A percentile compares a stretch with the other conserved stretches of the same genome.
Conservation (phyloP, 1,140 invertebrate genomes). For the Diorhabda elongata region DNA sequence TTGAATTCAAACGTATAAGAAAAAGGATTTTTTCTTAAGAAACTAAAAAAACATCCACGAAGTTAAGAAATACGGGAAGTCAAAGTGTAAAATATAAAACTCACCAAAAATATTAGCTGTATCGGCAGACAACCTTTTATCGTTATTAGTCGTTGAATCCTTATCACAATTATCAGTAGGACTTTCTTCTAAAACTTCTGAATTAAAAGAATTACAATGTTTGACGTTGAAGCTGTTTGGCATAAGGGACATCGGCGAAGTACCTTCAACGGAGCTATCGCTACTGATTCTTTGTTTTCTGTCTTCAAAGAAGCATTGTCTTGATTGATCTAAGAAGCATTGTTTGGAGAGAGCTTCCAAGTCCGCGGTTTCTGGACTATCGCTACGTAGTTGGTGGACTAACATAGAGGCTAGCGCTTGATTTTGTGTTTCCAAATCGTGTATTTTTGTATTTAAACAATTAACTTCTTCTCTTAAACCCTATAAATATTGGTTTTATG, state of each 20-base stretch:
- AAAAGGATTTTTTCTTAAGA: no score
- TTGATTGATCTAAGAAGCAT: neutral
- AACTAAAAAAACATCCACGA: no score
- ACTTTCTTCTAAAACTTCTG: slow-evolving; percentile 37
- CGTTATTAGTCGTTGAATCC: slow-evolving; percentile 26
- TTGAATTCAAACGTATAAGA: no score
- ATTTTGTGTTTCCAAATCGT: slow-evolving; percentile 67
- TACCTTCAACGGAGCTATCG: neutral
- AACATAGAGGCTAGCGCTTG: slow-evolving; percentile 60
- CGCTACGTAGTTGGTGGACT: slow-evolving; percentile 59
- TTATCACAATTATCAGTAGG: slow-evolving; percentile 35
- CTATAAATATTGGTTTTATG: slow-evolving; percentile 41
- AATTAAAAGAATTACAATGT: slow-evolving; percentile 47
- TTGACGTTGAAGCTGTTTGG: slow-evolving; percentile 34
- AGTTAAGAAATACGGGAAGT: no score
- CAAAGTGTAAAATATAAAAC: neutral
- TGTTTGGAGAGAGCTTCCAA: slow-evolving; percentile 34
- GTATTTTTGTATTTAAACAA: slow-evolving; percentile 57
- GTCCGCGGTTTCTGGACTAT: slow-evolving; percentile 44
- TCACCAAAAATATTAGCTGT: slow-evolving; percentile 38
- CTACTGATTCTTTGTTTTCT: slow-evolving; percentile 4
- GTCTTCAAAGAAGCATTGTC: slow-evolving; percentile 3
- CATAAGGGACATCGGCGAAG: slow-evolving; percentile 15
- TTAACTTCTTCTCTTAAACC: slow-evolving; percentile 65
- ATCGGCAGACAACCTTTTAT: slow-evolving; percentile 43